phyloP scores from a whole-genome alignment of 2,888 invertebrate species.

The Steinernema scapterisci region DNA sequence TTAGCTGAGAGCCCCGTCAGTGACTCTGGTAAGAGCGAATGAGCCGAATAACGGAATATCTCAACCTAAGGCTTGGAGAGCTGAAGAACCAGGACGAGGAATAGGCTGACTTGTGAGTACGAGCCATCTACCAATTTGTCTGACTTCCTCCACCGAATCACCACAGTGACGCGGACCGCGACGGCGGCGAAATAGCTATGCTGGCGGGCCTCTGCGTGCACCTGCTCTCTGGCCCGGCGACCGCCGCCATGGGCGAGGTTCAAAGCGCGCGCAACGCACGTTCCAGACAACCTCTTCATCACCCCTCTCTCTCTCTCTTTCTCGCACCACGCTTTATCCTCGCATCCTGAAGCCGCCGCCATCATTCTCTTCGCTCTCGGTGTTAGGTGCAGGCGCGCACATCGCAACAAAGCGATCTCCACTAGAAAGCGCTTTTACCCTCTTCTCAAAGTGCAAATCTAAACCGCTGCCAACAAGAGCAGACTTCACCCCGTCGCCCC shows the following conservation, averaged over 20 bases:
- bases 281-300: constrained; percentile 25
- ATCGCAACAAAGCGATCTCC: constrained; percentile 15
- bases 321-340: not conserved
- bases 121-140: not conserved
- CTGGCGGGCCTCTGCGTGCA: constrained; percentile 19
- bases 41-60: too few species aligned
- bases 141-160: too few species aligned
- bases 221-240: constrained; percentile 4
- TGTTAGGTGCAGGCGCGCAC: not conserved
- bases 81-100: too few species aligned
- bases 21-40: not conserved
- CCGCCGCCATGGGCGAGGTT: not conserved
- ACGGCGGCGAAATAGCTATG: not conserved
- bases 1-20: not conserved
- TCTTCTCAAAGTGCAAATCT: constrained; percentile 16
- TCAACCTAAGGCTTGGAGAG: too few species aligned
- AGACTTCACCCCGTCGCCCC: not conserved
- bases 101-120: not conserved
- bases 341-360: not conserved
- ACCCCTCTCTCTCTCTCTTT: not conserved
- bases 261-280: not conserved
- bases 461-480: constrained; percentile 28
- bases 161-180: not conserved
- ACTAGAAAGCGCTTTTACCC: constrained; percentile 7
- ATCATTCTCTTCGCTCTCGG: not conserved